Evolutionary conservation across 2,888 invertebrate genomes (phyloP).

Genomic region (Troilus luridus): DNA sequence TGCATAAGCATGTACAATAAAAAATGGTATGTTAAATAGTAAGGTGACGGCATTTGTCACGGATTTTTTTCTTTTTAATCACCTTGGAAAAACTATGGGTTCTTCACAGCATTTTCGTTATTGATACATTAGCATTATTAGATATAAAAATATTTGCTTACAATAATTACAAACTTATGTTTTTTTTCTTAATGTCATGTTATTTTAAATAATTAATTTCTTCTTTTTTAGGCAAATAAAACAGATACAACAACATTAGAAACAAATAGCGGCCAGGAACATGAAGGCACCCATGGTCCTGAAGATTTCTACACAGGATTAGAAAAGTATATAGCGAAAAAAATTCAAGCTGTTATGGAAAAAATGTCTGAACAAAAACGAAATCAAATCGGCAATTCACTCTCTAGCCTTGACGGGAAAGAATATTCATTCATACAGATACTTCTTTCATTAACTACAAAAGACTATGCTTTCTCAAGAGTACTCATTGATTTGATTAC

Average conservation of each 20-base stretch:
- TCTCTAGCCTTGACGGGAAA: neutral
- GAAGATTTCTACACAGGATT: constrained; percentile 5
- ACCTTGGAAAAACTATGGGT: too few relatives aligned
- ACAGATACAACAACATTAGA: neutral
- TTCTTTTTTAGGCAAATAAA: neutral
- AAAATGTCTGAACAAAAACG: neutral
- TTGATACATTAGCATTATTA: too few relatives aligned
- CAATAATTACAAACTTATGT: too few relatives aligned
- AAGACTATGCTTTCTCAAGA: constrained; percentile 40
- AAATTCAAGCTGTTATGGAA: neutral
- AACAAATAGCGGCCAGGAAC: neutral
- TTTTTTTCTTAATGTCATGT: too few relatives aligned
- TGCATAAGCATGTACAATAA: too few relatives aligned
- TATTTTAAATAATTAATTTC: neutral
- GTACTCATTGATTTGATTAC: neutral
- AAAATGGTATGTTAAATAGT: too few relatives aligned
- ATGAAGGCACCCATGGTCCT: neutral
- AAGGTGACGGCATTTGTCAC: too few relatives aligned
- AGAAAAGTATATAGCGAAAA: neutral
- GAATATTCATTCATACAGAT: neutral
- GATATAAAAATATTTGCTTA: too few relatives aligned
- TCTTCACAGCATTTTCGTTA: too few relatives aligned
- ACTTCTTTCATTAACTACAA: neutral
- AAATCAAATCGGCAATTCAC: neutral
- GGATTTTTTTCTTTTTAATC: too few relatives aligned